Conservation (phyloP, 2,888 invertebrate species). For the Syrphus vitripennis region DNA sequence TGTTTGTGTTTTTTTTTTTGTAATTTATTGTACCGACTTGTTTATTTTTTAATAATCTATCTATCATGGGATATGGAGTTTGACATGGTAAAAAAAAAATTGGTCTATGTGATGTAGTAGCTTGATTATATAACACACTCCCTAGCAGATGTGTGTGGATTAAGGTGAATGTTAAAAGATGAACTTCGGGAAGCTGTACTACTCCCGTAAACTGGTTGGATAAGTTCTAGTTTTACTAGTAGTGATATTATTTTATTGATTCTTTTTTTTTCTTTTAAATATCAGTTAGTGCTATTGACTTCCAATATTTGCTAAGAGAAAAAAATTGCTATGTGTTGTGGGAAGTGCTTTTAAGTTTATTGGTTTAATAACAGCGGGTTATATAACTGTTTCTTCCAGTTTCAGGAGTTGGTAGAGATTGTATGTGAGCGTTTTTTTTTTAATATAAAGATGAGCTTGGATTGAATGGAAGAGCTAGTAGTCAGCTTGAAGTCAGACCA, state of each 20-base stretch:
- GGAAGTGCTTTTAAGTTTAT: not conserved
- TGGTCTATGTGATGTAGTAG: not conserved
- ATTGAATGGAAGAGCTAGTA: too few species aligned
- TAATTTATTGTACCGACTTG: not conserved
- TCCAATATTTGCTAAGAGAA: not conserved
- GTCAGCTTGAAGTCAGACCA: not conserved
- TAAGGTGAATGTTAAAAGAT: conserved; percentile 22
- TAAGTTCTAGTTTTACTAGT: conserved; percentile 15
- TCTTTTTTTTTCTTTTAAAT: not conserved
- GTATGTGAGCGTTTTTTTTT: not conserved
- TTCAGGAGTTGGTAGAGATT: not conserved
- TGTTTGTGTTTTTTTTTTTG: not conserved
- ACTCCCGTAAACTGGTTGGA: conserved; percentile 5
- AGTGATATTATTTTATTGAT: conserved; percentile 24
- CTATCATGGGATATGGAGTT: conserved; percentile 6
- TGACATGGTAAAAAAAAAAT: not conserved
- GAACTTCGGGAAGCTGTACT: not conserved
- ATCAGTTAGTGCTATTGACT: conserved; percentile 7
- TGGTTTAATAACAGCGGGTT: not conserved
- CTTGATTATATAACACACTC: conserved; percentile 36
- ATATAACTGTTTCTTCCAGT: conserved; percentile 3
- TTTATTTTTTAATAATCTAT: not conserved
- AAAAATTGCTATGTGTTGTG: not conserved
- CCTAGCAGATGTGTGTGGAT: not conserved
- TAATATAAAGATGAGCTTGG: not conserved